Percentiles rank a stretch among this genome's conserved stretches.
Evolutionary conservation across 2,888 invertebrate genomes (phyloP).

Genomic region (Aleiodes testaceus): DNA sequence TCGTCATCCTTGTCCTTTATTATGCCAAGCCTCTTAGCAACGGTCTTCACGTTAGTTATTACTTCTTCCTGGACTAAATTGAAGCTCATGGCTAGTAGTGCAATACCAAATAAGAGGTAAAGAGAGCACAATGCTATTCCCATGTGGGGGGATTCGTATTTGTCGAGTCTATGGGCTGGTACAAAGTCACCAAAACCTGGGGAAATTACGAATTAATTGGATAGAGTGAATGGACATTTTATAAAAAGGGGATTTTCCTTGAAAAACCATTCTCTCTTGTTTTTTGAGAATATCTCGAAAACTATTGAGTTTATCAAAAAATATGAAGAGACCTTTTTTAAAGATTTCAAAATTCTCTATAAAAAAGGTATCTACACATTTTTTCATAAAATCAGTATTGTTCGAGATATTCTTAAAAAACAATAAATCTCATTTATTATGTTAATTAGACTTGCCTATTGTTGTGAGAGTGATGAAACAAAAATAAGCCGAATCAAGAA

Average conservation of each 20-base stretch:
- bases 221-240: slow-evolving; percentile 2
- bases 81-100: slow-evolving; percentile 95
- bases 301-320: no score
- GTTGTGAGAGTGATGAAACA: slow-evolving; percentile 95
- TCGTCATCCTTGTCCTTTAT: slow-evolving; percentile 84
- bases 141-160: slow-evolving; percentile 66
- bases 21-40: slow-evolving; percentile 90
- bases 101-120: slow-evolving; percentile 95
- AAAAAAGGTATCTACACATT: no score
- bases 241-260: no score
- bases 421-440: no score
- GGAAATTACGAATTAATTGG: slow-evolving; percentile 15
- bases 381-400: no score
- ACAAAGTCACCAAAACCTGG: slow-evolving; percentile 90
- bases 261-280: no score
- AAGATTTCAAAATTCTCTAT: no score
- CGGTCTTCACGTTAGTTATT: slow-evolving; percentile 88
- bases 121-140: slow-evolving; percentile 91
- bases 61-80: slow-evolving; percentile 97
- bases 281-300: no score
- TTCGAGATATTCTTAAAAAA: no score
- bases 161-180: slow-evolving; percentile 82
- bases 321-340: no score
- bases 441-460: slow-evolving; percentile 76
- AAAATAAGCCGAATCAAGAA: slow-evolving; percentile 92